Base-by-base conservation (phyloP, 2,888 invertebrate species). In the Chouioia cunea region DNA sequence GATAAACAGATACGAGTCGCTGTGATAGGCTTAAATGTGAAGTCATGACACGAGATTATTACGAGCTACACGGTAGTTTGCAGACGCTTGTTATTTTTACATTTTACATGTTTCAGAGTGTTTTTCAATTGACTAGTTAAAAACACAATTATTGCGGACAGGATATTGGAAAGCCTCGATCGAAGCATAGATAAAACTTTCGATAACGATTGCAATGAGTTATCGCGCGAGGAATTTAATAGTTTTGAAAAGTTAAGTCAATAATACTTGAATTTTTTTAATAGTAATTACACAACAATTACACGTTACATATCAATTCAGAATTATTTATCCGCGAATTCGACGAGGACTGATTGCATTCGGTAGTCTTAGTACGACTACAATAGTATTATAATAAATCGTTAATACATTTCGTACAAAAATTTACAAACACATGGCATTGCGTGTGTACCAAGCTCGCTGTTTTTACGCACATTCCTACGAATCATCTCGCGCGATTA, bases 91-190 rank as follows among this genome's bases (percentile, higher is more conserved):
- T n/a, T 27, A 50, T 67, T 59, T 69, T 16, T 47, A 48, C 54
- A 65, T 57, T 69, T 70, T 65, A 73, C 69, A 66, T 58, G 60
- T 66, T 70, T 3, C n/a, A n/a, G 6, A 68, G 56, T 76, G 73
- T 73, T 75, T 70, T 75, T 74, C 73, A 77, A 79, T 82, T 83
- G 83, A 83, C 83, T 83, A 83, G 83, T 82, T 79, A 79, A 76
- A 83, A 81, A 81, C 82, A 79, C 79, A 78, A 80, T 76, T 77
- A 77, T 59, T 77, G 73, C 75, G 75, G 63, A 66, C 72, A 18
- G 22, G 50, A 23, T 16, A 53, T 23, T 53, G 18, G 27, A 65
- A 62, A 46, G 2, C 58, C 18, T 60, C 36, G 14, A 60, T 53
- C 56, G 27, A 69, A 52, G 27, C 43, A 50, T 62, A 53, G 16